phyloP scores from a whole-genome alignment of 2,888 invertebrate genomes.

The Atherix ibis region DNA sequence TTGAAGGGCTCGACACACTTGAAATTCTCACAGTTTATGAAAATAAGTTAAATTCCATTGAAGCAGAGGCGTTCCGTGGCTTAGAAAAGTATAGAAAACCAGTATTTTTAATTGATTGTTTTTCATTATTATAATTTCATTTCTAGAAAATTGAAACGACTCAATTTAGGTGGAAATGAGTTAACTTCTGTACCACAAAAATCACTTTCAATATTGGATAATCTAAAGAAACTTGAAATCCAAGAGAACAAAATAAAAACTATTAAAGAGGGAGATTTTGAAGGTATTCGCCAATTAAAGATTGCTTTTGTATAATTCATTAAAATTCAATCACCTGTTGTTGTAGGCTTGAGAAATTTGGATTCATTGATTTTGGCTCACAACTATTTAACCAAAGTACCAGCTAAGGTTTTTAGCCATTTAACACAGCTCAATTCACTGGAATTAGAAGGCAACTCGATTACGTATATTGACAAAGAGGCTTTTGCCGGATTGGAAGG shows the following conservation, averaged over 20 bases:
- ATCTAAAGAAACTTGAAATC: conserved; percentile 71
- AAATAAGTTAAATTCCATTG: conserved; percentile 63
- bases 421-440: conserved; percentile 67
- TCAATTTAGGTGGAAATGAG: conserved; percentile 76
- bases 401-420: conserved; percentile 68
- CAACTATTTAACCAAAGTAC: conserved; percentile 64
- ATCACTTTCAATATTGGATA: conserved; percentile 63
- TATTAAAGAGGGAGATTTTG: conserved; percentile 71
- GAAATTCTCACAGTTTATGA: conserved; percentile 79
- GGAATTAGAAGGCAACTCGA: conserved; percentile 76
- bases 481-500: conserved; percentile 82
- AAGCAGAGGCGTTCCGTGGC: conserved; percentile 70
- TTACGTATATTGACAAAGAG: conserved; percentile 62
- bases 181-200: conserved; percentile 61
- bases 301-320: background rate
- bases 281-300: conserved; percentile 49
- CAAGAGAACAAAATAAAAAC: conserved; percentile 68
- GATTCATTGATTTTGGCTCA: conserved; percentile 75
- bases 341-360: conserved; percentile 55
- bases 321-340: background rate
- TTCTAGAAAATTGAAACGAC: conserved; percentile 56
- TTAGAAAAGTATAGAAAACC: conserved; percentile 51
- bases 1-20: conserved; percentile 71
- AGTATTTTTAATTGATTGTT: background rate
- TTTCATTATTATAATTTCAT: conserved; percentile 1